Evolutionary conservation across 2,113 vertebrate species (phyloP).

Genomic region (Uropsilus gracilis): DNA sequence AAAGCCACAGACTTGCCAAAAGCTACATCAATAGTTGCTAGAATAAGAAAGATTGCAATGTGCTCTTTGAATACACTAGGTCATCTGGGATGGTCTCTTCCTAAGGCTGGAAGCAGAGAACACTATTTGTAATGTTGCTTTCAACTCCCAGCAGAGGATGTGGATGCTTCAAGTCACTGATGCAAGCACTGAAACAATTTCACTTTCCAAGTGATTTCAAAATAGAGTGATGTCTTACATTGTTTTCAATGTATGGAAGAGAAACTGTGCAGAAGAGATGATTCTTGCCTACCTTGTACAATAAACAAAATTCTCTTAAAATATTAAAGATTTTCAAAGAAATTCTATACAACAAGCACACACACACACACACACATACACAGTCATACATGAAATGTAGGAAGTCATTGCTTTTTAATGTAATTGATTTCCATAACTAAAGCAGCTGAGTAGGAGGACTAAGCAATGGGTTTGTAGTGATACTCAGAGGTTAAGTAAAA

Average conservation of each 20-base stretch:
- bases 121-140: neutral
- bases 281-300: neutral
- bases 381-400: neutral
- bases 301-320: constrained; percentile 35
- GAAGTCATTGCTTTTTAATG: neutral
- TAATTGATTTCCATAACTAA: neutral
- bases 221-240: neutral
- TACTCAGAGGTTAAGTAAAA: constrained; percentile 56
- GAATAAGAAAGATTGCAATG: neutral
- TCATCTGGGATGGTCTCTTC: constrained; percentile 21
- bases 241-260: neutral
- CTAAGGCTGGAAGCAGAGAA: neutral
- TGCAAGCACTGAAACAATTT: neutral
- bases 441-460: constrained; percentile 27
- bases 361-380: neutral
- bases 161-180: neutral
- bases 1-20: constrained; percentile 37
- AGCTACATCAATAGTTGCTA: neutral
- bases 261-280: neutral
- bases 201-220: constrained; percentile 32
- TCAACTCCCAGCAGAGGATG: neutral
- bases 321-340: neutral
- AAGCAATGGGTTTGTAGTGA: neutral
- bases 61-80: neutral
- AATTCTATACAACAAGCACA: neutral